phyloP scores from a whole-genome alignment of 2,113 vertebrate species.

The Lagopus leucura region DNA sequence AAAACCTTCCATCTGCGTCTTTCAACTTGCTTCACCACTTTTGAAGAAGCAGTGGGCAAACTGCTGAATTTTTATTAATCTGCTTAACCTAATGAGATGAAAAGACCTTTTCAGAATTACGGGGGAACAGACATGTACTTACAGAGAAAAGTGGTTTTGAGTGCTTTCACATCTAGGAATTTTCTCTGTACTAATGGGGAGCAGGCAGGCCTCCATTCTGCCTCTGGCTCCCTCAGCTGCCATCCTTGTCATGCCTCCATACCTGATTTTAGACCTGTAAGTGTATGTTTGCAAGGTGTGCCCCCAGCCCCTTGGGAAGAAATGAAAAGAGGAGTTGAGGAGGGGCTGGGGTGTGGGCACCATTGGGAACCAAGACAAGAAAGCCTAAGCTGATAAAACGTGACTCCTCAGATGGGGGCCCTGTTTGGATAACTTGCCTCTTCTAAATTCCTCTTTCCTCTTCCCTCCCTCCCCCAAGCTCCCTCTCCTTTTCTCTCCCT shows the following conservation, averaged over 20 bases:
- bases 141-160: slow-evolving; percentile 4
- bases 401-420: slow-evolving; percentile 65
- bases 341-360: background rate
- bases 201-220: background rate
- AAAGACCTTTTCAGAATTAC: slow-evolving; percentile 83
- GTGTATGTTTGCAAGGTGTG: background rate
- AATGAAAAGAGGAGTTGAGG: slow-evolving; percentile 59
- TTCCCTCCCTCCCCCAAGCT: background rate
- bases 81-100: slow-evolving; percentile 97
- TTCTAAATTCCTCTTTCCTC: slow-evolving; percentile 69
- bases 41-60: slow-evolving; percentile 80
- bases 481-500: slow-evolving; percentile 58
- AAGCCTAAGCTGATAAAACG: slow-evolving; percentile 76
- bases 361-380: slow-evolving; percentile 68
- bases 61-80: slow-evolving; percentile 95
- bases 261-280: background rate
- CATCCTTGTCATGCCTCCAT: background rate
- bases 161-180: slow-evolving; percentile 39
- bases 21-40: slow-evolving; percentile 78
- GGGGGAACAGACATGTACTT: background rate
- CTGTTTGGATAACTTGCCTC: slow-evolving; percentile 77
- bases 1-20: slow-evolving; percentile 84
- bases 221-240: slow-evolving; percentile 30
- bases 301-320: background rate
- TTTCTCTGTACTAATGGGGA: slow-evolving; percentile 7